Base-by-base conservation (phyloP, 2,113 vertebrate species). In the Barnardius zonarius region DNA sequence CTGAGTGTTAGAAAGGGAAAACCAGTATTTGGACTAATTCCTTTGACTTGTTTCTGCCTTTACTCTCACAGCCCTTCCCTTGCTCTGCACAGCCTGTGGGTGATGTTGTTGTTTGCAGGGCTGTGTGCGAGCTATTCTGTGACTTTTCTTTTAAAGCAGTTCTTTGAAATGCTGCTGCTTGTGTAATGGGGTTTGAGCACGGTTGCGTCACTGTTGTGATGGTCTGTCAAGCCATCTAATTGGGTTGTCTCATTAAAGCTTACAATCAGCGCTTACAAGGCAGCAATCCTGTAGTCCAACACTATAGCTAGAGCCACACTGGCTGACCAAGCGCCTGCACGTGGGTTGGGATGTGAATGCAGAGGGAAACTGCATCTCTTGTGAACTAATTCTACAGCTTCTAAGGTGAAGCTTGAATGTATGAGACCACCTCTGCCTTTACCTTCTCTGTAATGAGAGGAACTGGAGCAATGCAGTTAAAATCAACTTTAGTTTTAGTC, bases 221-320 rank as follows among this genome's bases (percentile, higher is more conserved):
- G 88, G 88, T 96, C 86, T 91, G 93, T 95, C 93, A 96, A 92
- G 90, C 77, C 83, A 92, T 81, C 66, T 95, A 96, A 96, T 88
- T 90, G 92, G 88, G 76, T 72, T 92, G 91, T 96, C 94, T 97
- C 92, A 96, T 96, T 96, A 96, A 95, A 93, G 37, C 91, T 69
- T 79, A 72, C 83, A 95, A 79, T 73, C 62, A 28, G 76, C 2
- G 0, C 57, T 96, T 79, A 57, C 37, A 73, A 84, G 86, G 91
- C 93, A 90, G 83, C 81, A 49, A 12, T 73, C 66, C 88, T 88
- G 80, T 66, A 94, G 93, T 68, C 92, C 96, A 94, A 64, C 86
- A 62, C 62, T 48, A 49, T 30, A 78, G 86, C 90, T 84, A 85
- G 39, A 94, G 68, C 73, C 73, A 72, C 24, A 0, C 62, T 37